These are phyloP conservation scores for Scaptomyza graminum DNA, from an alignment of 1,140 invertebrate species.

Conservation along the genomic window DNA sequence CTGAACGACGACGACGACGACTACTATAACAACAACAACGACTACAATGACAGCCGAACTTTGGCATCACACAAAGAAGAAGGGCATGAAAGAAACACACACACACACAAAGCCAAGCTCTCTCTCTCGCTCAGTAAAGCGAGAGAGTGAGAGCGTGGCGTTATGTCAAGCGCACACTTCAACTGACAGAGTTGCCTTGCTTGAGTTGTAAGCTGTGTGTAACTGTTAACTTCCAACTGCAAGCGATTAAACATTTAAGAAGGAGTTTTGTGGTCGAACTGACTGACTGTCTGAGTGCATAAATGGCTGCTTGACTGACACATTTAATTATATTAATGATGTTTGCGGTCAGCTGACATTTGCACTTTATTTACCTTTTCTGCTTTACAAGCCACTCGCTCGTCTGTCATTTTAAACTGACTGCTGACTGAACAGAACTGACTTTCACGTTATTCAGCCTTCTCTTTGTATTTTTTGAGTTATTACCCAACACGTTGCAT, in stretches of 20 bases:
- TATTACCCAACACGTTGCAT: slow-evolving; percentile 61
- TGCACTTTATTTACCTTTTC: slow-evolving; percentile 78
- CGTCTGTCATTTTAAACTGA: slow-evolving; percentile 60
- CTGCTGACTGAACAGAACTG: slow-evolving; percentile 41
- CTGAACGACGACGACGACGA: slow-evolving; percentile 10
- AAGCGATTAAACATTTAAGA: slow-evolving; percentile 32
- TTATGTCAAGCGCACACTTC: slow-evolving; percentile 74
- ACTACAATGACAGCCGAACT: slow-evolving; percentile 10
- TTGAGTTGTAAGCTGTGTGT: slow-evolving; percentile 14
- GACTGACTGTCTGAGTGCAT: slow-evolving; percentile 75
- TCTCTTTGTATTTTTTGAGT: slow-evolving; percentile 47
- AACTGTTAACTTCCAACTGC: slow-evolving; percentile 18
- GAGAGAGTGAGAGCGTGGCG: slow-evolving; percentile 25
- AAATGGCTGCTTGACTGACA: slow-evolving; percentile 82
- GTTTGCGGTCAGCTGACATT: slow-evolving; percentile 83
- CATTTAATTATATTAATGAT: slow-evolving; percentile 84
- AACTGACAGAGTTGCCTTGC: slow-evolving; percentile 51
- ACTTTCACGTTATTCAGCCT: slow-evolving; percentile 43
- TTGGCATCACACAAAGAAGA: neutral
- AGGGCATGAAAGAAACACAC: neutral
- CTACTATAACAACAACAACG: slow-evolving; percentile 3
- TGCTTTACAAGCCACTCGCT: slow-evolving; percentile 2
- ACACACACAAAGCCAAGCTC: slow-evolving; percentile 11
- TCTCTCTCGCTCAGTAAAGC: neutral
- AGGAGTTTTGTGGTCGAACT: slow-evolving; percentile 64